These are phyloP conservation scores for Pygocentrus nattereri DNA, from an alignment of 2,797 vertebrate genomes.

Conservation along the genomic window DNA sequence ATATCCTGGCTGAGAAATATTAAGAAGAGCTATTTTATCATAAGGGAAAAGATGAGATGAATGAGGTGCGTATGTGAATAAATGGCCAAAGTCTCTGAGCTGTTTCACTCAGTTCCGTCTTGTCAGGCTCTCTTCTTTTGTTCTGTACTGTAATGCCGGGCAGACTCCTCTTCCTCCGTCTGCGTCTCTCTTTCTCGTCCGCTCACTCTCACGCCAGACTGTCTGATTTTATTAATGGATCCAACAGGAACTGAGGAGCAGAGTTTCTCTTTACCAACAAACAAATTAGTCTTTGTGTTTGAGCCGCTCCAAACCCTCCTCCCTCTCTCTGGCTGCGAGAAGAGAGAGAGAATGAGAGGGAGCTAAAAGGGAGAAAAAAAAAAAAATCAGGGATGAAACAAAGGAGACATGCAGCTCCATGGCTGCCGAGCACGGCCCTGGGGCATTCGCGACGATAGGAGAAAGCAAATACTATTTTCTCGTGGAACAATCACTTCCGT, in stretches of 20 bases:
- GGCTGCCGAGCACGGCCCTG: constrained; percentile 74
- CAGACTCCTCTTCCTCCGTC: constrained; percentile 65
- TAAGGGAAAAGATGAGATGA: constrained; percentile 6
- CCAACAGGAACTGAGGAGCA: constrained; percentile 78
- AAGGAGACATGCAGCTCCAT: constrained; percentile 80
- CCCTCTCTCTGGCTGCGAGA: constrained; percentile 44
- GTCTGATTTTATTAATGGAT: constrained; percentile 78
- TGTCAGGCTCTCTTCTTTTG: neutral
- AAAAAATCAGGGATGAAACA: constrained; percentile 82
- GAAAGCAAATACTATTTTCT: constrained; percentile 81
- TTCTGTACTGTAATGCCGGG: constrained; percentile 57
- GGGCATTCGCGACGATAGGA: constrained; percentile 76
- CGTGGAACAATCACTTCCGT: constrained; percentile 75
- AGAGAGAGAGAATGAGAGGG: constrained; percentile 50
- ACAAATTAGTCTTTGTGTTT: constrained; percentile 85
- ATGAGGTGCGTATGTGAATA: constrained; percentile 2
- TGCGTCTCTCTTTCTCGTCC: constrained; percentile 6
- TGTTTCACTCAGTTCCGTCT: constrained; percentile 4
- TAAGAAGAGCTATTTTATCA: neutral
- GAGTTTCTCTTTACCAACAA: constrained; percentile 84
- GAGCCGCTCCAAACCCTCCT: constrained; percentile 68
- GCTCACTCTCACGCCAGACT: constrained; percentile 60
- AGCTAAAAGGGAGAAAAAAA: constrained; percentile 75
- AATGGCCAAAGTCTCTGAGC: constrained; percentile 2
- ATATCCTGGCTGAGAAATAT: neutral